Evolutionary conservation across 2,113 vertebrate genomes (phyloP).

Genomic region (Manacus vitellinus): DNA sequence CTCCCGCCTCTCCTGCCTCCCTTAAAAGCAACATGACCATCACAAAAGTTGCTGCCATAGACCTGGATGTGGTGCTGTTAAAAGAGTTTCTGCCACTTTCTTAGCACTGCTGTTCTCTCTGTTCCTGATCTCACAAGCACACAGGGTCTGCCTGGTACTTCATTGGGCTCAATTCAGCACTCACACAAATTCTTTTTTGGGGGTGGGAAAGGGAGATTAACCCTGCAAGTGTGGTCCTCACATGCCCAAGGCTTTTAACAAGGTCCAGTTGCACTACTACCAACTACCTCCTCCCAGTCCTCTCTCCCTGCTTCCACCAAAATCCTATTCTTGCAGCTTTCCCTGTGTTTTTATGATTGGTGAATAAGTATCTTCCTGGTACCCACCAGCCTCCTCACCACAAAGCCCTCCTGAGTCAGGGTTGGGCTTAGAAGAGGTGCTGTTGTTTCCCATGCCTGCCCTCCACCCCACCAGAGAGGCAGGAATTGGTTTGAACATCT

Average conservation of each 20-base stretch:
- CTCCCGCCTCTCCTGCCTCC: neutral
- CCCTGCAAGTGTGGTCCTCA: neutral
- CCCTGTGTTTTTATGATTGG: neutral
- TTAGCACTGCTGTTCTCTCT: neutral
- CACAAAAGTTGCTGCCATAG: neutral
- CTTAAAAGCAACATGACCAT: neutral
- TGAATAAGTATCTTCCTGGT: neutral
- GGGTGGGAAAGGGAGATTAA: neutral
- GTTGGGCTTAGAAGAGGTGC: neutral
- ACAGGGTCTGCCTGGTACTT: neutral
- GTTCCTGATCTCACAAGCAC: neutral
- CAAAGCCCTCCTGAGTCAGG: neutral
- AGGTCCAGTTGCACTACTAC: neutral
- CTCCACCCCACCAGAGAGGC: neutral
- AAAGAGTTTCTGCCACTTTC: neutral
- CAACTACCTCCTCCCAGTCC: neutral
- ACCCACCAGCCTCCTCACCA: neutral
- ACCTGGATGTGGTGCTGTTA: neutral
- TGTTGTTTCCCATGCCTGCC: neutral
- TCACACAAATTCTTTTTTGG: neutral
- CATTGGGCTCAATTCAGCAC: neutral
- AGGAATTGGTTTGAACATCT: neutral
- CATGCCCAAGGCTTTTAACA: neutral
- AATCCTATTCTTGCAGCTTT: neutral
- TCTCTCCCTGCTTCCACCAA: neutral